Conservation (phyloP, 2,888 invertebrate species). For the Lycaena phlaeas region DNA sequence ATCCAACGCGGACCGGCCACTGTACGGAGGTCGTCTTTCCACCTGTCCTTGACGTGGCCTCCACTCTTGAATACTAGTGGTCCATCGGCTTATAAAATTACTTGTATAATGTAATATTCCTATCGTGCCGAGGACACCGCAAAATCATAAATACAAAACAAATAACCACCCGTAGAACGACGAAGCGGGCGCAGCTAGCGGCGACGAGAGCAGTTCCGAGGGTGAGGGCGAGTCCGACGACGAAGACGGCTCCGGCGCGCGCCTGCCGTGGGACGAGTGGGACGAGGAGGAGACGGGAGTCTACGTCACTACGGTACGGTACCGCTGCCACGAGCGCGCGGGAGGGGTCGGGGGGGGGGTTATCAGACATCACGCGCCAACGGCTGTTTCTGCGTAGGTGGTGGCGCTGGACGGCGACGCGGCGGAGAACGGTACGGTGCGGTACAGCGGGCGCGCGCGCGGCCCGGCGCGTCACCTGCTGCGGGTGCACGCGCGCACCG, state of each 20-base stretch:
- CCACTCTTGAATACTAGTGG: no score
- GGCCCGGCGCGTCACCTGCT: constrained; percentile 86
- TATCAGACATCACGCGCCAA: constrained; percentile 2
- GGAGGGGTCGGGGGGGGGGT: constrained; percentile 85
- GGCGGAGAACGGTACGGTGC: constrained; percentile 86
- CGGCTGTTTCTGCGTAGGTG: constrained; percentile 67
- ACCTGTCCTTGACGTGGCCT: no score
- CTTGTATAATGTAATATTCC: no score
- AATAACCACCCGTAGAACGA: constrained; percentile 25
- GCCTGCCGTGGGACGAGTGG: constrained; percentile 32
- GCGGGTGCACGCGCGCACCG: constrained; percentile 85
- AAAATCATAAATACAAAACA: no score
- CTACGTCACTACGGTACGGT: constrained; percentile 43
- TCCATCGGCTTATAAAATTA: no score
- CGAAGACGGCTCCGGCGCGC: constrained; percentile 26
- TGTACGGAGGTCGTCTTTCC: no score
- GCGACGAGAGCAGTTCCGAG: constrained; percentile 36
- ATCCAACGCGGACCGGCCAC: no score
- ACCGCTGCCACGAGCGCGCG: constrained; percentile 30
- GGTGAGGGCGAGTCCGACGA: constrained; percentile 32
- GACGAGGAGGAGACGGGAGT: constrained; percentile 28
- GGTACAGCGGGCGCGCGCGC: constrained; percentile 78
- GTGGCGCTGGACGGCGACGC: constrained; percentile 87
- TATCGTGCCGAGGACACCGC: no score
- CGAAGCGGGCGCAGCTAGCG: constrained; percentile 22